Base-by-base conservation (phyloP, 1,140 invertebrate species). In the Pantala flavescens region DNA sequence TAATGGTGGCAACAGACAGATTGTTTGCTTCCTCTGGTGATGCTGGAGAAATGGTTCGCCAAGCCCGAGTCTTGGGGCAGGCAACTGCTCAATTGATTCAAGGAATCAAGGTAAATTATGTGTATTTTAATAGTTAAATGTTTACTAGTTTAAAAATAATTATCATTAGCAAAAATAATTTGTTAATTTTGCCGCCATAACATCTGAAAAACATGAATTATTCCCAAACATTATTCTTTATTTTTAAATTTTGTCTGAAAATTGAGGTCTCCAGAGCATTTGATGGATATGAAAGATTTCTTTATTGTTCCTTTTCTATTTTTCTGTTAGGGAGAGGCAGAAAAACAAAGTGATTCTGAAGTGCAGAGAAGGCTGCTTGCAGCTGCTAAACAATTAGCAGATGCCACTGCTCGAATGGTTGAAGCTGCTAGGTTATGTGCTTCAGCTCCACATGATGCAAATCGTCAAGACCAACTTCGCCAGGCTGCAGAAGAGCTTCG, bases 321-420 rank as follows among this genome's bases (percentile, higher is more conserved):
- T 76, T 74, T 75, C 49, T 73, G 78, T 73, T 78, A 86, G 83
- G 91, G 91, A 24, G 95, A 98, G 81, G 97, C 97, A 0, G 95
- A 97, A 78, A 87, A 87, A 63, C 90, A 96, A 77, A 88, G 92
- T 0, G 94, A 97, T 82, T 90, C 92, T 0, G 95, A 98, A 72
- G 87, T 93, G 21, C 96, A 99, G 80, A 88, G 93, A 74, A 88
- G 95, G 76, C 82, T 99, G 9, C 82, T 98, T 70, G 95, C 95
- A 0, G 96, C 96, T 0, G 95, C 96, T 7, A 98, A 97, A 82
- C 85, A 92, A 71, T 84, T 99, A 16, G 97, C 97, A 0, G 96
- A 99, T 84, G 97, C 97, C 10, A 99, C 98, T 0, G 92, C 95
- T 0, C 88, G 91, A 77, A 93, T 98, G 90, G 96, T 98, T 1